A percentile compares a stretch with the other conserved stretches of the same genome.
phyloP scores from a whole-genome alignment of 2,797 vertebrate genomes.

The Podarcis lilfordi region DNA sequence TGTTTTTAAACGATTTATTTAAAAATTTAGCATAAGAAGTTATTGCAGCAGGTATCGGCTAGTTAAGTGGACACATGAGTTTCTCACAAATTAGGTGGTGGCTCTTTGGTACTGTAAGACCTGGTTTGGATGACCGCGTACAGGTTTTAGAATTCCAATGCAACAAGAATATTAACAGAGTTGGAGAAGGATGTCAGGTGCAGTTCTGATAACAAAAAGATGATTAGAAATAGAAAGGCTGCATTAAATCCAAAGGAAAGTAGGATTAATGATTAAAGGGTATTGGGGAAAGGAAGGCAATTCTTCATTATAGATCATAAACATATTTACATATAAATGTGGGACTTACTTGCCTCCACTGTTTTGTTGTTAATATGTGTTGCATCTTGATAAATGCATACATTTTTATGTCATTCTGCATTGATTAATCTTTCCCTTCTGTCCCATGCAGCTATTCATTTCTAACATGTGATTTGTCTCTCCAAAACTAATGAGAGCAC shows the following conservation, averaged over 20 bases:
- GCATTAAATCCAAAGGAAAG: background rate
- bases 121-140: background rate
- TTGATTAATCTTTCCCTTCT: background rate
- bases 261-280: background rate
- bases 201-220: background rate
- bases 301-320: background rate
- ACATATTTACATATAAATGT: background rate
- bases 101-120: background rate
- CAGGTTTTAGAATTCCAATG: background rate
- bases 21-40: background rate
- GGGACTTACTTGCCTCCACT: background rate
- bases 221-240: background rate
- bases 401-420: background rate
- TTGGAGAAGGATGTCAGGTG: background rate
- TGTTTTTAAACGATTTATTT: slow-evolving; percentile 18
- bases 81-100: background rate
- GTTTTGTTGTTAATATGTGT: background rate
- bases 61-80: background rate
- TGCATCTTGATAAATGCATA: background rate
- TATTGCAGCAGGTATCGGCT: too few species aligned
- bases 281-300: background rate
- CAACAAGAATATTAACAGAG: background rate
- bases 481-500: background rate
- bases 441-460: background rate
- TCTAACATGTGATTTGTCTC: background rate